A percentile compares a stretch with the other conserved stretches of the same genome.
phyloP scores from a whole-genome alignment of 1,140 invertebrate species.

The Pogonus chalceus region DNA sequence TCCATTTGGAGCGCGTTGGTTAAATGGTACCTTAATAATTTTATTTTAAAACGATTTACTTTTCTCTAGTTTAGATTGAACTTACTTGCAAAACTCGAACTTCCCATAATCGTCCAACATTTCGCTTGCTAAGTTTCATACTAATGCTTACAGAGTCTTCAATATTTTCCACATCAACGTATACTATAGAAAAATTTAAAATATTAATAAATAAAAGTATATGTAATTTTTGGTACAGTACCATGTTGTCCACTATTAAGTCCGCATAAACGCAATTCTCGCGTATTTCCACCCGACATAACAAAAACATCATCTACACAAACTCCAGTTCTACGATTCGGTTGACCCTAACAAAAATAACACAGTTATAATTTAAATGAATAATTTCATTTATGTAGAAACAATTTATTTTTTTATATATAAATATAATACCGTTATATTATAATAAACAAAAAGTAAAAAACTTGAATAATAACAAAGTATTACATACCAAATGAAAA shows the following conservation, averaged over 20 bases:
- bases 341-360: slow-evolving; percentile 53
- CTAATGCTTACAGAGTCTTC: slow-evolving; percentile 42
- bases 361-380: slow-evolving; percentile 3
- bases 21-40: slow-evolving; percentile 54
- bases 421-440: background rate
- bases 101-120: slow-evolving; percentile 62
- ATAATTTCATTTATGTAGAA: background rate
- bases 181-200: slow-evolving; percentile 39
- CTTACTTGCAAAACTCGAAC: slow-evolving; percentile 48
- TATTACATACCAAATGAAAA: slow-evolving; percentile 60
- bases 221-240: too few relatives aligned
- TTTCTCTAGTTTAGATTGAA: too few relatives aligned
- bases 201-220: background rate
- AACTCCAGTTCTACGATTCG: slow-evolving; percentile 63
- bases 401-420: background rate
- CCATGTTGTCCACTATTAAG: slow-evolving; percentile 75
- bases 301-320: slow-evolving; percentile 64
- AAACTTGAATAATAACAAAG: background rate
- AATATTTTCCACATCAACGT: slow-evolving; percentile 50
- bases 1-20: slow-evolving; percentile 57
- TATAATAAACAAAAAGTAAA: too few relatives aligned
- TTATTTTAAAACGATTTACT: too few relatives aligned
- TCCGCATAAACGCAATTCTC: slow-evolving; percentile 58
- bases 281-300: slow-evolving; percentile 44
- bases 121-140: slow-evolving; percentile 45